Percentiles rank a stretch among this genome's conserved stretches.
These are phyloP conservation scores for Drosophila neutralis DNA, from an alignment of 2,888 invertebrate species.

Conservation along the genomic window DNA sequence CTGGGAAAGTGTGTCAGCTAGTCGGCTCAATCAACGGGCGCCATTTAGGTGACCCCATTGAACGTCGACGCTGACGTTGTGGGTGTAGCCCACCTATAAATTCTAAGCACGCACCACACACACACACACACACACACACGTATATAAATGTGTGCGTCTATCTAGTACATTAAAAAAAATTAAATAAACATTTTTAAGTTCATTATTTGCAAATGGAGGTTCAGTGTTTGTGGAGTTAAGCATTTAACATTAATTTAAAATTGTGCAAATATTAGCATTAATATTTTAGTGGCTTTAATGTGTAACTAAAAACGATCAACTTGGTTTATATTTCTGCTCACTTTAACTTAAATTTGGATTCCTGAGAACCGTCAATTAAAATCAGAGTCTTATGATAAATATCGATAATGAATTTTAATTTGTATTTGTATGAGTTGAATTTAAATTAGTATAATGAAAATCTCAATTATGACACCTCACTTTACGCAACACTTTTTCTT, in stretches of 20 bases:
- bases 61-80: conserved; percentile 23
- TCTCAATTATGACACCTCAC: background rate
- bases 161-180: background rate
- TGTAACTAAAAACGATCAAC: background rate
- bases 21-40: conserved; percentile 19
- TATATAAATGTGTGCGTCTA: background rate
- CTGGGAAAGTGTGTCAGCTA: conserved; percentile 39
- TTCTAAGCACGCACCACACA: conserved; percentile 35
- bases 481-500: background rate
- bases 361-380: background rate
- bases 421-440: background rate
- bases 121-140: background rate
- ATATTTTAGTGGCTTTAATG: background rate
- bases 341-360: background rate
- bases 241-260: background rate
- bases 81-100: conserved; percentile 28
- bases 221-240: background rate
- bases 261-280: background rate
- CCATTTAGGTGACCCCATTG: conserved; percentile 35
- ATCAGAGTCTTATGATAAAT: background rate
- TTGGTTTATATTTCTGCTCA: background rate
- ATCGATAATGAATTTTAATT: background rate
- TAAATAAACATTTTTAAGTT: background rate
- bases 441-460: background rate
- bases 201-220: background rate